Base-by-base conservation (phyloP, 2,113 vertebrate genomes). In the Pteronura brasiliensis region DNA sequence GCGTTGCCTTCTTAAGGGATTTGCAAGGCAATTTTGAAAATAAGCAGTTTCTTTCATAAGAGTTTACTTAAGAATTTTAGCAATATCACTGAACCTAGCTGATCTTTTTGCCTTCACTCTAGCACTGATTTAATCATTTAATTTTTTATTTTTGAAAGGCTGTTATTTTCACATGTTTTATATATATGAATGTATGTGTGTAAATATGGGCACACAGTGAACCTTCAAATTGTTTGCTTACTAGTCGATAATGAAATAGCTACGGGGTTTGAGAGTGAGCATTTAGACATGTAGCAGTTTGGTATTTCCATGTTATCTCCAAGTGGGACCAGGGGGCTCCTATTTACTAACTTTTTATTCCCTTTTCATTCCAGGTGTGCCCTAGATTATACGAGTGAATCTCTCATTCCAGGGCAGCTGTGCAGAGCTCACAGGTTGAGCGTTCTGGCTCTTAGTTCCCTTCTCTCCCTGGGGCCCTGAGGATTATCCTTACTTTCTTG, bases 91-190 rank as follows among this genome's bases (percentile, higher is more conserved):
- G 17, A 36, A 67, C 29, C 57, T 36, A 55, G 49, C 27, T 85
- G n/a, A 42, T 67, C 13, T 69, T 82, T 74, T 65, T 42, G 44
- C 20, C 61, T 49, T 18, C 27, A 52, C 47, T 52, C 39, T 15
- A 36, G 36, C 55, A 72, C 67, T 57, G 49, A 59, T 59, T 59
- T 77, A 76, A 57, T 49, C 55, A 86, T 27, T 82, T 31, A 80
- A 47, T 61, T 63, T 87, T 90, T 39, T 59, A 31, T n/a, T 92
- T 96, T 84, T 59, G 52, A 39, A 76, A 67, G 6, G 39, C 21
- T 79, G 2, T 57, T 79, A 8, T 18, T 88, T 84, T 83, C 20
- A 36, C 29, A 29, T 77, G 42, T 39, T 74, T 27, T 55, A 6
- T 44, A 7, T 25, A 1, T 44, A 72, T 36, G 31, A 39, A 13